Conservation (phyloP, 2,797 vertebrate genomes). For the Antennarius maculatus region DNA sequence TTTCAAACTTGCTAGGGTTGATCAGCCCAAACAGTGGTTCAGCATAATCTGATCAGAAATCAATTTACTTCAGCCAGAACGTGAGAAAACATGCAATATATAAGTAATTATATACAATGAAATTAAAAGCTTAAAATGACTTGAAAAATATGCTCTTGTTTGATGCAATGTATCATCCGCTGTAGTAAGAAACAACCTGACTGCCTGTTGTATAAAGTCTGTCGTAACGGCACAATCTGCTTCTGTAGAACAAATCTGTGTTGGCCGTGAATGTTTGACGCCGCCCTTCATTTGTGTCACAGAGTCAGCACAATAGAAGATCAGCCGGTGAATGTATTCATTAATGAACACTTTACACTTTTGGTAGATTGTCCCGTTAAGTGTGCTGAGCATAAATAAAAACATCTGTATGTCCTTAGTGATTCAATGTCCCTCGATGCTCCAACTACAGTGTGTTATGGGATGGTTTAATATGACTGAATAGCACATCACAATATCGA, state of each 20-base stretch:
- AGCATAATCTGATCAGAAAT: conserved; percentile 15
- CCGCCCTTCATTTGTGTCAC: conserved; percentile 18
- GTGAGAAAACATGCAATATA: conserved; percentile 3
- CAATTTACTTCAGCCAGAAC: conserved; percentile 22
- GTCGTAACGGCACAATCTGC: conserved; percentile 16
- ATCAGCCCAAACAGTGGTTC: conserved; percentile 21
- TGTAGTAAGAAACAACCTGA: conserved; percentile 29
- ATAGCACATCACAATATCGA: too few species aligned
- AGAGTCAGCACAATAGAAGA: conserved; percentile 6
- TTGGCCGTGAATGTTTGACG: conserved; percentile 40
- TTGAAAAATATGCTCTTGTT: conserved; percentile 2
- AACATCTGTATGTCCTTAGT: not conserved
- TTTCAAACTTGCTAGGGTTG: conserved; percentile 24
- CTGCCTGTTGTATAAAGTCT: conserved; percentile 15
- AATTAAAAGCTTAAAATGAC: not conserved
- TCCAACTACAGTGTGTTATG: too few species aligned
- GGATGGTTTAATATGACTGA: too few species aligned
- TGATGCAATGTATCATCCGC: conserved; percentile 20
- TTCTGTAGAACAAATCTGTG: conserved; percentile 31
- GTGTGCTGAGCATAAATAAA: not conserved
- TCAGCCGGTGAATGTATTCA: conserved; percentile 43
- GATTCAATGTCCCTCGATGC: not conserved
- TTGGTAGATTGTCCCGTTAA: conserved; percentile 4
- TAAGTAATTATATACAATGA: not conserved
- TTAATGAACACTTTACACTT: conserved; percentile 16